A percentile compares a stretch with the other conserved stretches of the same genome.
phyloP scores from a whole-genome alignment of 2,888 invertebrate genomes.

The Plebejus argus region DNA sequence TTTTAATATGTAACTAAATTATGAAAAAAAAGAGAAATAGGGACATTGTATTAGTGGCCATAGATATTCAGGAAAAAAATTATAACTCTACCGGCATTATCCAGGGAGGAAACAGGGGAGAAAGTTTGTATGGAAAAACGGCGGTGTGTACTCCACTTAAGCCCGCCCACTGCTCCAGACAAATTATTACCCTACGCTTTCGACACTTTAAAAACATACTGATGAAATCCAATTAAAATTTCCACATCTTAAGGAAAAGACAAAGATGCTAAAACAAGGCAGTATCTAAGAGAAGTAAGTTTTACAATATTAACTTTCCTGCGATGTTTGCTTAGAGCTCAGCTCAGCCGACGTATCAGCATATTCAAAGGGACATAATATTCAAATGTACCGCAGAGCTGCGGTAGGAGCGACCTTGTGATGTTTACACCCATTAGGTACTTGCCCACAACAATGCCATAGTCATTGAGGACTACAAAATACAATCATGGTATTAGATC shows the following conservation, averaged over 20 bases:
- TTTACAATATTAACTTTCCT: neutral
- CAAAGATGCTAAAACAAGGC: neutral
- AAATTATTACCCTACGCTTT: neutral
- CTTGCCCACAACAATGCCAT: constrained; percentile 3
- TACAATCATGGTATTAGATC: neutral
- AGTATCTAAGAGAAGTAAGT: neutral
- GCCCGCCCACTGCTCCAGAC: constrained; percentile 1
- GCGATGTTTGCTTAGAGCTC: neutral
- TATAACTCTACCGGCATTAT: no score
- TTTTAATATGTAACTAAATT: no score
- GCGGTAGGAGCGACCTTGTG: constrained; percentile 15
- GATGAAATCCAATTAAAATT: neutral
- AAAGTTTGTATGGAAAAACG: no score
- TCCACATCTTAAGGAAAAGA: no score
- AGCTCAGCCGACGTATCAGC: neutral
- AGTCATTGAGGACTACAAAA: neutral
- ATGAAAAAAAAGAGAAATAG: no score
- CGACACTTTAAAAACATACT: neutral
- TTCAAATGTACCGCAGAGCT: constrained; percentile 1
- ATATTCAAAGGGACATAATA: constrained; percentile 18
- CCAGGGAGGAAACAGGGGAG: no score
- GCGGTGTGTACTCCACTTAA: no score
- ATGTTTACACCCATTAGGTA: constrained; percentile 16
- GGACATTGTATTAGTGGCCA: no score
- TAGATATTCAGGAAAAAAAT: no score